phyloP scores from a whole-genome alignment of 2,113 vertebrate genomes.

The Cynocephalus volans region DNA sequence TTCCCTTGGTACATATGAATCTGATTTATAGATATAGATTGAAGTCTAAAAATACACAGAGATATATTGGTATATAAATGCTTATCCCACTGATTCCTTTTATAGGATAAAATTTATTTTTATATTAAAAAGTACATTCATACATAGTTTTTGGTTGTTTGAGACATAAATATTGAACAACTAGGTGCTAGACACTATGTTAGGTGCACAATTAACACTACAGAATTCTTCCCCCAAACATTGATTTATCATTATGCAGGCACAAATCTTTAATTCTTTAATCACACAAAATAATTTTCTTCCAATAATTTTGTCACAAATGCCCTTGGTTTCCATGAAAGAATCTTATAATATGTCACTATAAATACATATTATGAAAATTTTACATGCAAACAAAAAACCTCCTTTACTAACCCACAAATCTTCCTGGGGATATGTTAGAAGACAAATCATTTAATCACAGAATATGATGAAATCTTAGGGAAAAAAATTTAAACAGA shows the following conservation, averaged over 20 bases:
- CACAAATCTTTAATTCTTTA: constrained; percentile 63
- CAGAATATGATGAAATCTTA: constrained; percentile 64
- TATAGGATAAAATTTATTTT: constrained; percentile 54
- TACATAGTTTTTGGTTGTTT: constrained; percentile 35
- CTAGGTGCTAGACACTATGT: not conserved
- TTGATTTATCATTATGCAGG: not conserved
- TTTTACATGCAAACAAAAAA: constrained; percentile 62
- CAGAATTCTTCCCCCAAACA: constrained; percentile 1
- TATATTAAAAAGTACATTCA: constrained; percentile 23
- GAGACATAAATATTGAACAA: constrained; percentile 49
- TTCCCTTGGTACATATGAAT: constrained; percentile 52
- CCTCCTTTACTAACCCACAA: constrained; percentile 79
- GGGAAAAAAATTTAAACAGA: not conserved
- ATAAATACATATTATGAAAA: constrained; percentile 85
- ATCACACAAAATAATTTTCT: constrained; percentile 60
- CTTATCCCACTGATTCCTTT: constrained; percentile 23
- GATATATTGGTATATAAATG: constrained; percentile 24
- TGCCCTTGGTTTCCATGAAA: constrained; percentile 86
- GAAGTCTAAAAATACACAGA: constrained; percentile 46
- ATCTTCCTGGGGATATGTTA: constrained; percentile 82
- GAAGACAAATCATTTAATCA: constrained; percentile 78
- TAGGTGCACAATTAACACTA: constrained; percentile 14
- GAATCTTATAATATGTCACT: constrained; percentile 84
- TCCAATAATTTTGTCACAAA: constrained; percentile 82
- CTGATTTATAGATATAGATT: constrained; percentile 30